Base-by-base conservation (phyloP, 2,888 invertebrate species). In the Ecliptopera silaceata region DNA sequence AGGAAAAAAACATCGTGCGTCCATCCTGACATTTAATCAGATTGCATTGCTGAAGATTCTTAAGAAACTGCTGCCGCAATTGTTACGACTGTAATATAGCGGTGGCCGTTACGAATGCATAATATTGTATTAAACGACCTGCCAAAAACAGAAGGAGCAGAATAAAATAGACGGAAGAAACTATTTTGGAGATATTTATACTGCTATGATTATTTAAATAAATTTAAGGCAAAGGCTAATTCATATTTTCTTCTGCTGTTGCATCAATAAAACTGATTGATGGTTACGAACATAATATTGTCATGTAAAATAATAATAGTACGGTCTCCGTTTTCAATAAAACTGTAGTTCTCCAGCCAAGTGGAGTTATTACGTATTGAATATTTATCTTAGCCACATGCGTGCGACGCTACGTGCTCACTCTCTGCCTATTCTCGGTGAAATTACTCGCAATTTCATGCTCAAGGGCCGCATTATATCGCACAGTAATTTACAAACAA, bases 391-490 rank as follows among this genome's bases (percentile, higher is more conserved):
- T 74, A 64, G 50, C 46, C 29, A 43, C 61, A 68, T 68, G 65
- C 69, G 13, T 45, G 58, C 55, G 53, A 42, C 22, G 39, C 47
- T 17, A 49, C 31, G 44, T 41, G 64, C 65, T 59, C 46, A 49
- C 59, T 65, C 61, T 59, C 49, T 65, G 48, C 55, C 51, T 26
- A 76, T 73, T 75, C 71, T 69, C 69, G 68, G 68, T 64, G 66
- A 82, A 86, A 84, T 85, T 83, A 82, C 69, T 72, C 79, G 78
- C 81, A 88, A 85, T 86, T 86, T 86, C 81, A 82, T 79, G 74
- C 80, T 74, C 66, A 75, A 76, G 75, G 78, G 72, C 76, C 71
- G 73, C 69, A 80, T 78, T 82, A 79, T 79, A 85, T 78, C 80
- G 75, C 77, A 80, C 72, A 78, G 77, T 80, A 77, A 84, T 84